phyloP scores from a whole-genome alignment of 1,140 invertebrate species.

The Helicoverpa armigera region DNA sequence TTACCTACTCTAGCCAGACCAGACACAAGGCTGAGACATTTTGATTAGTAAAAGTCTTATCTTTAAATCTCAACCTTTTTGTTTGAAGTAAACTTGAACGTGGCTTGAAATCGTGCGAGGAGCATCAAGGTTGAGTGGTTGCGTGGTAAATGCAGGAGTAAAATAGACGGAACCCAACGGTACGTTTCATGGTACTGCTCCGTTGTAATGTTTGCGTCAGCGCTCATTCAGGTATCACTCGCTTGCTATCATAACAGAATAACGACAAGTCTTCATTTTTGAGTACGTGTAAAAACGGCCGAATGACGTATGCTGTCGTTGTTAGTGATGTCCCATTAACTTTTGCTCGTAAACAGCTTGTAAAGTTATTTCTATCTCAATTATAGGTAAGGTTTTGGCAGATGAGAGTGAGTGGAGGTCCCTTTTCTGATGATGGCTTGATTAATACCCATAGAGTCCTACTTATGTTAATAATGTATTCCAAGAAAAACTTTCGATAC shows the following conservation, averaged over 20 bases:
- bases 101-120: constrained; percentile 39
- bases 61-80: not conserved
- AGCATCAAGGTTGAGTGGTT: constrained; percentile 59
- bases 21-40: too few species aligned
- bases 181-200: constrained; percentile 58
- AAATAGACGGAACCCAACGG: constrained; percentile 59
- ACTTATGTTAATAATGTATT: too few species aligned
- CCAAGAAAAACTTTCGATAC: too few species aligned
- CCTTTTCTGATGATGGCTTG: too few species aligned
- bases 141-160: constrained; percentile 58
- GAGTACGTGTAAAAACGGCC: not conserved
- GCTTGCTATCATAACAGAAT: constrained; percentile 24
- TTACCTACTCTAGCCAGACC: too few species aligned
- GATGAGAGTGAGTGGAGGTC: too few species aligned
- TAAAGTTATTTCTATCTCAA: not conserved
- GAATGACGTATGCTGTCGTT: not conserved
- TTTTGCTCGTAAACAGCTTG: constrained; percentile 17
- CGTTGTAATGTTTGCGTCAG: constrained; percentile 51
- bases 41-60: too few species aligned
- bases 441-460: too few species aligned
- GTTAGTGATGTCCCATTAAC: not conserved
- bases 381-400: not conserved
- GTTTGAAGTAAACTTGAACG: constrained; percentile 30
- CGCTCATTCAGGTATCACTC: constrained; percentile 55
- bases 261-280: not conserved